Percentiles rank a stretch among this genome's conserved stretches.
Evolutionary conservation across 1,140 invertebrate genomes (phyloP).

Genomic region (Drosophila tani): DNA sequence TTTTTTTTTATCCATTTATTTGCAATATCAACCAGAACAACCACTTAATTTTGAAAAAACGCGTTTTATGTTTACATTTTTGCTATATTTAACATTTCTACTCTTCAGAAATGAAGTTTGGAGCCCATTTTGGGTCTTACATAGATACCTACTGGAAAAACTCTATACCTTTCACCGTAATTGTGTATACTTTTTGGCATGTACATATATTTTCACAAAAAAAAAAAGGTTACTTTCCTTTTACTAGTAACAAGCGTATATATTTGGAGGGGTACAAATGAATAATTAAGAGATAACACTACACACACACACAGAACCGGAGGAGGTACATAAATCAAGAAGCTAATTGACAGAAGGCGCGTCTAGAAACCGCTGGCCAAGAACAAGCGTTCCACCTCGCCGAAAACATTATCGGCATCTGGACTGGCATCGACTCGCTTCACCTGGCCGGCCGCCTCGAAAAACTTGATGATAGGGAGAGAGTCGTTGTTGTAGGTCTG

Average conservation of each 20-base stretch:
- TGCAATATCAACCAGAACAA: too few relatives aligned
- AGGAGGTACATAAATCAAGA: conserved; percentile 10
- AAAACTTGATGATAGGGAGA: conserved; percentile 97
- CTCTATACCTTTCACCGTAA: conserved; percentile 1
- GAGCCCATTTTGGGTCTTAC: neutral
- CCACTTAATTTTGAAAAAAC: neutral
- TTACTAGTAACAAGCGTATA: conserved; percentile 61
- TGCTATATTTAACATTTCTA: neutral
- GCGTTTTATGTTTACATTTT: neutral
- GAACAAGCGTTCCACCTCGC: conserved; percentile 79
- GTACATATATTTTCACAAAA: neutral
- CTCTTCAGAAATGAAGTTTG: neutral
- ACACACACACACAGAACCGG: conserved; percentile 39
- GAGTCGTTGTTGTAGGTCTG: conserved; percentile 96
- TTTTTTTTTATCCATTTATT: neutral
- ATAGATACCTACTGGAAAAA: neutral
- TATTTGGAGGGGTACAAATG: conserved; percentile 45
- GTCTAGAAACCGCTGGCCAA: conserved; percentile 61
- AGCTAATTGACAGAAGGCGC: conserved; percentile 21
- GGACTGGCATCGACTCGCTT: conserved; percentile 91
- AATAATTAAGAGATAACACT: conserved; percentile 24
- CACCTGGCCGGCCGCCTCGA: conserved; percentile 90
- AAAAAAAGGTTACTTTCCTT: conserved; percentile 8
- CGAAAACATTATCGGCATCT: conserved; percentile 90
- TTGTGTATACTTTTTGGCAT: neutral